Base-by-base conservation (phyloP, 2,113 vertebrate species). In the Mohoua ochrocephala region DNA sequence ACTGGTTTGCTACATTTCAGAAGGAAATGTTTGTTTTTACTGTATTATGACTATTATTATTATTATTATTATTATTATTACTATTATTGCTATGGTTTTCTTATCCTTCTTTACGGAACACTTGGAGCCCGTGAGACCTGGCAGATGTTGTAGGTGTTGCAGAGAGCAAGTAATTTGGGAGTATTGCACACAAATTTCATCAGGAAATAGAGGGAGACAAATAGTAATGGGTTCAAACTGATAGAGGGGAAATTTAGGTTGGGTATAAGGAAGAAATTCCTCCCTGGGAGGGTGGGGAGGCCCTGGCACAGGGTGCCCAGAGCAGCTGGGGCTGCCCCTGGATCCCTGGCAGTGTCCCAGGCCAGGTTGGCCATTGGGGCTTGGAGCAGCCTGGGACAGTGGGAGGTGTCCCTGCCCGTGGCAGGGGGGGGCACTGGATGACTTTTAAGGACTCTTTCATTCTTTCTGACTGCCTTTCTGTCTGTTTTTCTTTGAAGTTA, bases 201-300 rank as follows among this genome's bases (percentile, higher is more conserved):
- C 26, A 63, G 54, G 26, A 69, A 14, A 41, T 42, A n/a, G 8
- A 49, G 10, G 11, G 47, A 33, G 3, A 54, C 14, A 47, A 42
- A 15, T 1, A 49, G 26, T 4, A 33, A 76, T 37, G 47, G 8
- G 17, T 75, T 68, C 78, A 68, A 10, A 15, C 5, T 30, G 14
- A 49, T 22, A 22, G 5, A 54, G 1, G 22, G 26, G 31, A 54
- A 47, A 26, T 54, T 42, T 6, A 33, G n/a, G 26, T 61, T 22
- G 28, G 47, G 33, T 54, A 1, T 23, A 0, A 0, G 47, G 14
- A 15, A 35, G 17, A 5, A 83, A 54, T 47, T 26, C 1, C 0
- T 68, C 1, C 3, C 10, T 89, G 26, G 0, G 1, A 76, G 30
- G n/a, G 14, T 54, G 47, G n/a, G 5, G 0, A 76, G 30, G 28